Evolutionary conservation across 2,888 invertebrate genomes (phyloP).

Genomic region (Apeira syringaria): DNA sequence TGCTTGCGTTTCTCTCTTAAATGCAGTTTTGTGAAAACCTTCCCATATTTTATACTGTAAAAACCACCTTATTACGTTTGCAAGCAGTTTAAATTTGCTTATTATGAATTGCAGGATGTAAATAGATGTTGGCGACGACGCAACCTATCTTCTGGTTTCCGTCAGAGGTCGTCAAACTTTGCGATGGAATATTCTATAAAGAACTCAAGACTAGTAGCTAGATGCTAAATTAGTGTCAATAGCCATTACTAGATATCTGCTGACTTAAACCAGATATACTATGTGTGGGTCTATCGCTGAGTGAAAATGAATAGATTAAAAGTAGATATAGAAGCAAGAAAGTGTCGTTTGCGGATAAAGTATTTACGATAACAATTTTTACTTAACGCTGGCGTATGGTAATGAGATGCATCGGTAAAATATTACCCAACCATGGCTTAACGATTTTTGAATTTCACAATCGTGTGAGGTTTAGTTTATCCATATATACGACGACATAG

Average conservation of each 20-base stretch:
- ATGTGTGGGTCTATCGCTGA: too few species aligned
- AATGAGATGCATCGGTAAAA: too few species aligned
- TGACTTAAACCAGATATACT: conserved; percentile 10
- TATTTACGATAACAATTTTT: too few species aligned
- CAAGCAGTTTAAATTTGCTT: conserved; percentile 7
- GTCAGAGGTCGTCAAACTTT: conserved; percentile 44
- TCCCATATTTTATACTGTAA: conserved; percentile 1
- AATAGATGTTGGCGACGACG: conserved; percentile 34
- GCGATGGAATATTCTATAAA: conserved; percentile 10
- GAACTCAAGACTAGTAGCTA: conserved; percentile 10
- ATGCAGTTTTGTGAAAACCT: conserved; percentile 40
- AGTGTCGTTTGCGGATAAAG: too few species aligned
- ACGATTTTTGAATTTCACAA: too few species aligned
- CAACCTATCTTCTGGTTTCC: conserved; percentile 36
- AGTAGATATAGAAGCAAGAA: too few species aligned
- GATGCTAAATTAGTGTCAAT: conserved; percentile 10
- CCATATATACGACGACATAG: too few species aligned
- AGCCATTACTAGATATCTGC: conserved; percentile 10
- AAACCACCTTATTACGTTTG: background rate
- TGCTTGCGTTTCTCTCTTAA: conserved; percentile 30
- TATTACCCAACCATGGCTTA: too few species aligned
- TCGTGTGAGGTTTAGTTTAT: too few species aligned
- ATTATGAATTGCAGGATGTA: conserved; percentile 18
- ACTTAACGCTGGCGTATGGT: too few species aligned
- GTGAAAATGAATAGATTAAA: too few species aligned